Percentiles rank a stretch among this genome's conserved stretches.
phyloP scores from a whole-genome alignment of 2,888 invertebrate genomes.

The Agapetus fuscipes region DNA sequence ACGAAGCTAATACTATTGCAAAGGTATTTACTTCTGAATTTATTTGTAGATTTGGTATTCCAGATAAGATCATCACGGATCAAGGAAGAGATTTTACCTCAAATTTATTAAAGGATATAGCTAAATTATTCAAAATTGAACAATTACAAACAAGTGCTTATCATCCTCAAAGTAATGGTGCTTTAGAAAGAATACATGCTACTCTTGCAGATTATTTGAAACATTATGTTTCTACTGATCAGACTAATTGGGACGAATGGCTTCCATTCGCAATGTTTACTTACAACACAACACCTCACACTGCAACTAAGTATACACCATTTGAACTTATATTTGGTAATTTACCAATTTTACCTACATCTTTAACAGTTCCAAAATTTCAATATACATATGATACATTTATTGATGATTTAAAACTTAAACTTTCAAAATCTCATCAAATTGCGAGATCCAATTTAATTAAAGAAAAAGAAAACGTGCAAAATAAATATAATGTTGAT shows the following conservation, averaged over 20 bases:
- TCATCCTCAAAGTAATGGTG: constrained; percentile 25
- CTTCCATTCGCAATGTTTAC: too few relatives aligned
- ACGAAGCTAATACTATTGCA: not conserved
- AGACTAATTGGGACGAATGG: too few relatives aligned
- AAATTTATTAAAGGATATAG: constrained; percentile 25
- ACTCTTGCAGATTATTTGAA: constrained; percentile 24
- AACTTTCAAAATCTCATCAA: too few relatives aligned
- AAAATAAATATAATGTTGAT: too few relatives aligned
- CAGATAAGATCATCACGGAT: constrained; percentile 44
- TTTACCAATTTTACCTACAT: too few relatives aligned
- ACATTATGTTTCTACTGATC: too few relatives aligned
- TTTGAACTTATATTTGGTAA: not conserved
- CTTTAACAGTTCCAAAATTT: too few relatives aligned
- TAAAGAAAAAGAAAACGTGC: too few relatives aligned
- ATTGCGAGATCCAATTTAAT: too few relatives aligned
- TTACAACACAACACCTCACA: too few relatives aligned
- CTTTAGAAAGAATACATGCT: constrained; percentile 25
- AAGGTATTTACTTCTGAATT: not conserved
- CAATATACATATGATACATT: too few relatives aligned
- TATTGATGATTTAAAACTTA: too few relatives aligned
- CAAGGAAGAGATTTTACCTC: constrained; percentile 43
- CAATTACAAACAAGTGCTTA: constrained; percentile 24
- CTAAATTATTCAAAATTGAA: constrained; percentile 24
- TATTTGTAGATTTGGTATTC: constrained; percentile 22
- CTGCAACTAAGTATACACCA: constrained; percentile 14